Percentiles rank a stretch among this genome's conserved stretches.
These are phyloP conservation scores for Toxostoma redivivum DNA, from an alignment of 2,113 vertebrate genomes.

Conservation along the genomic window DNA sequence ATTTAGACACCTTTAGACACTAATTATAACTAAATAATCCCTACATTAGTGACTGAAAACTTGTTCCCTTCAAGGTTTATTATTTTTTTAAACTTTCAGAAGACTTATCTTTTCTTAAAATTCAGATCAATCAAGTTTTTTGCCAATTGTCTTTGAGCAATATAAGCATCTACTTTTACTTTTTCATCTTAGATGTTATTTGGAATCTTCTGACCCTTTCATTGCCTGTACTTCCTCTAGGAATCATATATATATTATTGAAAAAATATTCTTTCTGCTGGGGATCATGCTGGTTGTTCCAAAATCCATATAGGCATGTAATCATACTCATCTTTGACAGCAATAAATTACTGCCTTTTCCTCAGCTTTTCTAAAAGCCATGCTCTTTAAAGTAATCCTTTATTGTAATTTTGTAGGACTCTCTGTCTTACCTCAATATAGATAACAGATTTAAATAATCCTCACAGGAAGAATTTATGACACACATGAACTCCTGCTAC, in stretches of 20 bases:
- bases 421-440: background rate
- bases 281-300: background rate
- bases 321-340: background rate
- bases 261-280: background rate
- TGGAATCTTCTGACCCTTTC: background rate
- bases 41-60: background rate
- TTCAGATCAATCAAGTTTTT: background rate
- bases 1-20: background rate
- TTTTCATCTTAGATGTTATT: background rate
- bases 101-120: background rate
- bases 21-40: background rate
- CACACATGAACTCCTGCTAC: background rate
- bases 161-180: background rate
- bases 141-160: background rate
- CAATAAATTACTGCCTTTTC: background rate
- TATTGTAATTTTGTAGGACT: background rate
- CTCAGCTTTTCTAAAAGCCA: background rate
- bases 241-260: background rate
- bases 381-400: background rate
- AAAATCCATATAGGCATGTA: background rate
- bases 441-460: background rate
- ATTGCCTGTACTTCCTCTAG: background rate
- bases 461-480: background rate
- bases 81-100: background rate
- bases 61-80: background rate